These are phyloP conservation scores for Dolomedes plantarius DNA, from an alignment of 2,888 invertebrate genomes.

Conservation along the genomic window DNA sequence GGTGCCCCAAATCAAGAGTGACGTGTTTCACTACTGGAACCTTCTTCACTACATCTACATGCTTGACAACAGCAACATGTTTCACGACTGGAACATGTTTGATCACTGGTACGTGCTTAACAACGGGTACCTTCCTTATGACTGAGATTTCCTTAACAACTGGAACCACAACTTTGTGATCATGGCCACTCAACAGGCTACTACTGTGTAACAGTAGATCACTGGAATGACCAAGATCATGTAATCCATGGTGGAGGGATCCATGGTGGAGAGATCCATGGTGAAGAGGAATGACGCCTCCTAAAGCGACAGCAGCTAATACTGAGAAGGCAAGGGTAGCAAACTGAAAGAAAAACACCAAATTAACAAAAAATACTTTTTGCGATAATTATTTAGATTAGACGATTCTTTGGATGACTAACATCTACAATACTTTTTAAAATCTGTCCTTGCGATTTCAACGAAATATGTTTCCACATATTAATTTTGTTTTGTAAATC, in stretches of 20 bases:
- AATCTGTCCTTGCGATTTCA: no score
- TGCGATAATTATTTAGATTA: no score
- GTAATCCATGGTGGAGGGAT: conserved; percentile 11
- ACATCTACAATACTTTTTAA: no score
- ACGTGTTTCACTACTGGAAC: conserved; percentile 56
- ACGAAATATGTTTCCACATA: no score
- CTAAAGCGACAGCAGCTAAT: conserved; percentile 34
- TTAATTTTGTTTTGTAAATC: no score
- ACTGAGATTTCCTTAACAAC: conserved; percentile 50
- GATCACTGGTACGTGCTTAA: conserved; percentile 49
- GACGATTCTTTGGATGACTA: no score
- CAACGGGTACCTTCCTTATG: conserved; percentile 46
- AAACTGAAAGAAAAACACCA: conserved; percentile 31
- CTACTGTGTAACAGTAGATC: conserved; percentile 5
- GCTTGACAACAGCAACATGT: conserved; percentile 53
- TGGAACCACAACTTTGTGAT: conserved; percentile 50
- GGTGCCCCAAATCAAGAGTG: conserved; percentile 50
- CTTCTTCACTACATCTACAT: conserved; percentile 56
- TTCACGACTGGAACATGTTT: conserved; percentile 60
- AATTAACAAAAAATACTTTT: no score
- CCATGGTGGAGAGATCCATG: conserved; percentile 11
- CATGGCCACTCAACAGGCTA: conserved; percentile 1
- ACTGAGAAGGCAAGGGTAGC: conserved; percentile 19
- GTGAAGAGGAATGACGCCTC: conserved; percentile 37
- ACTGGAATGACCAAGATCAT: conserved; percentile 27